Base-by-base conservation (phyloP, 2,888 invertebrate species). In the Heteromyza rotundicornis region DNA sequence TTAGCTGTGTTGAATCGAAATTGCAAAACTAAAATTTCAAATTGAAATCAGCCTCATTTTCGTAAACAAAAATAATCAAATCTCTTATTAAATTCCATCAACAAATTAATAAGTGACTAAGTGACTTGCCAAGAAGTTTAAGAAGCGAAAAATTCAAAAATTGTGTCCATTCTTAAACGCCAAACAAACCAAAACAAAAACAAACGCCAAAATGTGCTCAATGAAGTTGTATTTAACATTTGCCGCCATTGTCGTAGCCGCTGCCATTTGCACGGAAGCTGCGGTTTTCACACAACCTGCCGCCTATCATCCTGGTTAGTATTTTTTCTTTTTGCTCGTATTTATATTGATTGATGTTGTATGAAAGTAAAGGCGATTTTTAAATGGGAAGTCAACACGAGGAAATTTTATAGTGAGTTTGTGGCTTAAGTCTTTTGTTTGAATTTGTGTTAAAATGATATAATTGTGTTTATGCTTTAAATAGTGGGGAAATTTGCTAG, bases 271-370 rank as follows among this genome's bases (percentile, higher is more conserved):
- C 44, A 68, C 68, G 19, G 70, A 79, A 67, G 80, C 76, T 17
- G 81, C 81, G 36, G 74, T 81, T 40, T 81, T 72, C 63, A 74
- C 74, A 20, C 79, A 81, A 64, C 79, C 74, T 17, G 75, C 80
- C 47, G 60, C 73, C n/a, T 66, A 72, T 24, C 73, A 75, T 75
- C 73, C 78, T 74, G 80, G 81, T 81, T 68, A 80, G 80, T 80
- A 80, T 44, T 10, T 1, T 19, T n/a, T n/a, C n/a, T n/a, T n/a
- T n/a, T n/a, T n/a, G n/a, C n/a, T n/a, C n/a, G n/a, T n/a, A n/a
- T n/a, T n/a, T n/a, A n/a, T n/a, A n/a, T n/a, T n/a, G n/a, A n/a
- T n/a, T n/a, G n/a, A n/a, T n/a, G n/a, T n/a, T n/a, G n/a, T n/a
- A n/a, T n/a, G n/a, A n/a, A n/a, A 27, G 14, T 27, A 2, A 27